These are phyloP conservation scores for Phrynocephalus vlangalii DNA, from an alignment of 2,797 vertebrate genomes.

Conservation along the genomic window DNA sequence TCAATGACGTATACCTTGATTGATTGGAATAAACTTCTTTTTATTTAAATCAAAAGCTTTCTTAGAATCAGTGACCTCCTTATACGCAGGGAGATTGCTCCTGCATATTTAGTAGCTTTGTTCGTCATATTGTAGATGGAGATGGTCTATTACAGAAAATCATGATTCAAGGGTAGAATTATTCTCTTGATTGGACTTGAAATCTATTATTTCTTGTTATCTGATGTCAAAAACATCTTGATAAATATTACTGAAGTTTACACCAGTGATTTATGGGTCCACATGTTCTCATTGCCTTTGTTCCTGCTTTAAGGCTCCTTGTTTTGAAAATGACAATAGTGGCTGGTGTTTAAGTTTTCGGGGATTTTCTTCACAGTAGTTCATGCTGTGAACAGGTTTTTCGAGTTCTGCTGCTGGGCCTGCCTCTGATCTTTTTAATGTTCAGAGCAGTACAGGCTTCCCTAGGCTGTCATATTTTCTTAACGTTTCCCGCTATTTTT, in stretches of 20 bases:
- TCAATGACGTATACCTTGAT: constrained; percentile 39
- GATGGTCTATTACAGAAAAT: constrained; percentile 56
- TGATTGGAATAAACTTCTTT: constrained; percentile 64
- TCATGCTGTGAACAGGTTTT: constrained; percentile 72
- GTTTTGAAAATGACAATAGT: constrained; percentile 73
- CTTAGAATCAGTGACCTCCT: constrained; percentile 79
- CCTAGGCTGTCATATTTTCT: constrained; percentile 73
- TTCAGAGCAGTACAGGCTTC: constrained; percentile 69
- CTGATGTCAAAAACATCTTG: constrained; percentile 54
- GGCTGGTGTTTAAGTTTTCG: constrained; percentile 74
- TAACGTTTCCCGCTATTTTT: constrained; percentile 58
- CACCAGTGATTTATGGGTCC: constrained; percentile 46
- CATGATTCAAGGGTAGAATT: constrained; percentile 63
- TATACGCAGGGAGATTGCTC: constrained; percentile 69
- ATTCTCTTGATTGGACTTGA: constrained; percentile 69
- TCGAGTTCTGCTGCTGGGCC: constrained; percentile 76
- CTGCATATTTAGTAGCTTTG: constrained; percentile 68
- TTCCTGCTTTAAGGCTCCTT: constrained; percentile 68
- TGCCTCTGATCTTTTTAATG: constrained; percentile 76
- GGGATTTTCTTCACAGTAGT: constrained; percentile 71
- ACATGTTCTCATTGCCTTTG: constrained; percentile 67
- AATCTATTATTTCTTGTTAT: constrained; percentile 54
- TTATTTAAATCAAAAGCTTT: constrained; percentile 79
- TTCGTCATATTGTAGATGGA: constrained; percentile 68
- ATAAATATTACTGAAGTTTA: constrained; percentile 63